These are phyloP conservation scores for Chelonus formosanus DNA, from an alignment of 2,888 invertebrate genomes.

Conservation along the genomic window DNA sequence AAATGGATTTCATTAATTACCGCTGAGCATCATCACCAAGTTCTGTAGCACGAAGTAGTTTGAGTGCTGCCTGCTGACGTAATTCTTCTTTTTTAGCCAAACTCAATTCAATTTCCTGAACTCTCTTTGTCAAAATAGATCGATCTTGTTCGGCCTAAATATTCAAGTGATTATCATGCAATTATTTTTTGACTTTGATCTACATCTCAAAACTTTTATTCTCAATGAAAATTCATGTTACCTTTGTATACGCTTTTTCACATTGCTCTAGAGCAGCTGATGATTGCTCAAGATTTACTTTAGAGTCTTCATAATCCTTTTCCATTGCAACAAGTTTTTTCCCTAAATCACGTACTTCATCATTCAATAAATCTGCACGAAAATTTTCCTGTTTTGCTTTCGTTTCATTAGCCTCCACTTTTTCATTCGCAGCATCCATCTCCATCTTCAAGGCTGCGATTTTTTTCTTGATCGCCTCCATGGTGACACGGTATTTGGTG, in stretches of 20 bases:
- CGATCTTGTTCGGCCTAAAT: conserved; percentile 72
- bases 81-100: conserved; percentile 75
- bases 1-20: background rate
- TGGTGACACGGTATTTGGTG: conserved; percentile 54
- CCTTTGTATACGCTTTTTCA: conserved; percentile 88
- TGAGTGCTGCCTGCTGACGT: conserved; percentile 70
- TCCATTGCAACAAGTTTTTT: conserved; percentile 96
- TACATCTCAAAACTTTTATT: too few species aligned
- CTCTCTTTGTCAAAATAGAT: conserved; percentile 72
- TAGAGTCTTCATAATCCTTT: conserved; percentile 86
- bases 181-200: too few species aligned
- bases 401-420: conserved; percentile 73
- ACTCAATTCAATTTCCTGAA: conserved; percentile 75
- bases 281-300: conserved; percentile 88
- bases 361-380: conserved; percentile 72
- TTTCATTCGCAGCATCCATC: conserved; percentile 76
- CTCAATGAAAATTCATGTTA: conserved; percentile 51
- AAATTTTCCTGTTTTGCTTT: conserved; percentile 69
- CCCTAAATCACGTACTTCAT: conserved; percentile 93
- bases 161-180: too few species aligned
- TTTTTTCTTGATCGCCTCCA: conserved; percentile 82
- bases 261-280: conserved; percentile 93
- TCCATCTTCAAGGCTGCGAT: conserved; percentile 78
- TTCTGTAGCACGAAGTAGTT: conserved; percentile 75
- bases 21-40: conserved; percentile 75